Conservation (phyloP, 2,888 invertebrate genomes). For the Ochropleura plecta region DNA sequence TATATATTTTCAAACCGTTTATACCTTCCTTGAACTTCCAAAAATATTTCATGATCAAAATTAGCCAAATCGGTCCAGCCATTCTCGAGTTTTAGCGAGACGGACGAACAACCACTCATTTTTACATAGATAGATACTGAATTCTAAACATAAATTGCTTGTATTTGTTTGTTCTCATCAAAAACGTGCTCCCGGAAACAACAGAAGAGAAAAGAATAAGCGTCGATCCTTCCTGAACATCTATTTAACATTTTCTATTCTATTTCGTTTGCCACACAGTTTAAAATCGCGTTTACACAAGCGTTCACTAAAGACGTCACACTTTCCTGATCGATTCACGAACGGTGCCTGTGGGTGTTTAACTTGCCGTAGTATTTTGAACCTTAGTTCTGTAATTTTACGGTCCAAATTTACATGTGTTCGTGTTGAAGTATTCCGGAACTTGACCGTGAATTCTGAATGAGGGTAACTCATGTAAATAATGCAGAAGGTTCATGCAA, state of each 20-base stretch:
- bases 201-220: not conserved
- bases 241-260: not conserved
- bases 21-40: too few species aligned
- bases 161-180: not conserved
- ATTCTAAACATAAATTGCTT: slow-evolving; percentile 8
- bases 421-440: slow-evolving; percentile 4
- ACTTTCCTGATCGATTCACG: slow-evolving; percentile 42
- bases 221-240: not conserved
- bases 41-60: too few species aligned
- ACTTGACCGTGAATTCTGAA: slow-evolving; percentile 52
- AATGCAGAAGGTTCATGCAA: slow-evolving; percentile 2
- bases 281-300: slow-evolving; percentile 23
- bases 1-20: too few species aligned
- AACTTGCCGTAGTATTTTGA: not conserved
- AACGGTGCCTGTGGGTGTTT: slow-evolving; percentile 15
- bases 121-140: too few species aligned
- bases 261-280: not conserved
- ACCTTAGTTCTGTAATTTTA: rapidly evolving
- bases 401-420: slow-evolving; percentile 1
- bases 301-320: slow-evolving; percentile 35
- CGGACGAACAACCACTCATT: too few species aligned
- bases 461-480: not conserved
- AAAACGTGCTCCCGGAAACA: not conserved
- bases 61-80: too few species aligned
- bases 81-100: too few species aligned